Evolutionary conservation across 2,113 vertebrate genomes (phyloP).

Genomic region (Heliornis fulica): DNA sequence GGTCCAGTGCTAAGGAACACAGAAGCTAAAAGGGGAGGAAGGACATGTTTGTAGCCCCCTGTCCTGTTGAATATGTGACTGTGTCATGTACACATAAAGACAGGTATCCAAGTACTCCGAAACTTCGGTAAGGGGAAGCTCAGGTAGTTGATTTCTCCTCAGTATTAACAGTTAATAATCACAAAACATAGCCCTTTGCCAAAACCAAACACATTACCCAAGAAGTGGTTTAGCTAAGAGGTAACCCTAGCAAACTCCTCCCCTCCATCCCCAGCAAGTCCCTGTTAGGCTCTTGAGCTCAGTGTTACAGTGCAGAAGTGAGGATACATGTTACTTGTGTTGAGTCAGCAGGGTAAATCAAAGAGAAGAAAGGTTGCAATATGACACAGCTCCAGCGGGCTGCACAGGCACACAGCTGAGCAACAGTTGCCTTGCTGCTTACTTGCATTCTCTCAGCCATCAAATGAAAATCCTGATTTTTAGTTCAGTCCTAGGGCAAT

Average conservation of each 20-base stretch:
- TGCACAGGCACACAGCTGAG: neutral
- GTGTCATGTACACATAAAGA: neutral
- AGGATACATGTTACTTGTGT: neutral
- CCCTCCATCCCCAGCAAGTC: neutral
- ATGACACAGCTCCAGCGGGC: neutral
- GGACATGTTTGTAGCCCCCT: neutral
- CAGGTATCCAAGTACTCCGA: neutral
- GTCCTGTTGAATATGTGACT: neutral
- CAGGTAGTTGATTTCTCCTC: neutral
- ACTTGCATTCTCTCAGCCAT: neutral
- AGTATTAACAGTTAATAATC: neutral
- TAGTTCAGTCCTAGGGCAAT: neutral
- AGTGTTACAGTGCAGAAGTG: neutral
- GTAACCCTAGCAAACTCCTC: neutral
- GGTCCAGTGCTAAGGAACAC: fast-evolving
- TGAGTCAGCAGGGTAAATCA: neutral
- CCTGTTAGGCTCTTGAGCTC: neutral
- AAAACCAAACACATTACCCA: neutral
- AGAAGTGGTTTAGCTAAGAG: neutral
- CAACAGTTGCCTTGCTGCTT: neutral
- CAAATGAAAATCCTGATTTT: neutral
- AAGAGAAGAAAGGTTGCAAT: neutral
- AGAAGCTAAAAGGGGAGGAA: neutral
- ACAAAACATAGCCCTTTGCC: neutral
- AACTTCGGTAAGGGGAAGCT: neutral